These are phyloP conservation scores for Oscheius myriophilus DNA, from an alignment of 2,888 invertebrate species.

Conservation along the genomic window DNA sequence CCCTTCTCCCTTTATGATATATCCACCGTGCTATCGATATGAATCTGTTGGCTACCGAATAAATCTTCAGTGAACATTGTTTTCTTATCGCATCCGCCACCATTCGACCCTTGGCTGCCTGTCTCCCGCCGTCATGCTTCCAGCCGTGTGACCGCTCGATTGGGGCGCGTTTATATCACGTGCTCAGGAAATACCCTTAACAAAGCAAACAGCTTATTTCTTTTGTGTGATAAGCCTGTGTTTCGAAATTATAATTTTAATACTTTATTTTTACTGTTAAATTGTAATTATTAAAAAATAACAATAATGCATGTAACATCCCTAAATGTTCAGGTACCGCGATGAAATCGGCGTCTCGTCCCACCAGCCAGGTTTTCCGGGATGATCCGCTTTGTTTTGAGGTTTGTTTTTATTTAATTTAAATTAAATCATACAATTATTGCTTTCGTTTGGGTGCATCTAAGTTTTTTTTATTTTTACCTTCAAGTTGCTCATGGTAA, in stretches of 20 bases:
- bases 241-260: too few relatives aligned
- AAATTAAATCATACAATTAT: conserved; percentile 1
- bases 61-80: too few relatives aligned
- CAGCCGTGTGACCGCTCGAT: conserved; percentile 1
- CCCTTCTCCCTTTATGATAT: too few relatives aligned
- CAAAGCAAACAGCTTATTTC: neutral
- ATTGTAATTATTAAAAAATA: neutral
- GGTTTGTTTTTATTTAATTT: conserved; percentile 9
- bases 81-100: neutral
- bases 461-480: neutral
- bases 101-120: neutral
- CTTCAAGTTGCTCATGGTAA: neutral
- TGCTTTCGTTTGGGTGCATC: neutral
- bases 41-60: too few relatives aligned
- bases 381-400: conserved; percentile 20
- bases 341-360: conserved; percentile 18
- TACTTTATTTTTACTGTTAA: neutral
- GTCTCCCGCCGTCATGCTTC: conserved; percentile 5
- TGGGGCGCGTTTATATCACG: conserved; percentile 25
- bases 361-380: neutral
- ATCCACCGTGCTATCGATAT: too few relatives aligned
- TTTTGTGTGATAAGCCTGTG: neutral
- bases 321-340: neutral
- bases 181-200: neutral
- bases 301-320: too few relatives aligned